Evolutionary conservation across 2,113 vertebrate genomes (phyloP).

Genomic region (Sphyrna mokarran): DNA sequence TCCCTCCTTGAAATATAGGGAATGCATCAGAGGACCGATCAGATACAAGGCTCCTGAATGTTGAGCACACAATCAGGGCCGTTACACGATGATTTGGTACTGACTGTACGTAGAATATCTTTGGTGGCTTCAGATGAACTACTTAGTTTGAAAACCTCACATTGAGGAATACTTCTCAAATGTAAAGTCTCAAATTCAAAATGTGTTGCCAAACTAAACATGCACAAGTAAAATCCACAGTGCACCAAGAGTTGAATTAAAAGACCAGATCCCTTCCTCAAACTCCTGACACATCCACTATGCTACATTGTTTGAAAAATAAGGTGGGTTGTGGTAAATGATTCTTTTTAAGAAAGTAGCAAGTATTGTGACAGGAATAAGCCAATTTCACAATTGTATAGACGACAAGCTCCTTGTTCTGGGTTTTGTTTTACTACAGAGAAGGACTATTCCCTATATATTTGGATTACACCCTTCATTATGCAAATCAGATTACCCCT

Average conservation of each 20-base stretch:
- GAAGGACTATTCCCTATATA: background rate
- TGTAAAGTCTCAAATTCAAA: background rate
- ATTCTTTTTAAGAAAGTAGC: background rate
- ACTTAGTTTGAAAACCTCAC: background rate
- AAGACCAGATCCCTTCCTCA: background rate
- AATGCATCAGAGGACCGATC: background rate
- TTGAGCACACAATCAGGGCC: background rate
- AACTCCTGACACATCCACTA: background rate
- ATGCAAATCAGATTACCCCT: background rate
- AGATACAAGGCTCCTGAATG: background rate
- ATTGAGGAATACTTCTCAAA: background rate
- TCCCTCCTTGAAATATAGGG: background rate
- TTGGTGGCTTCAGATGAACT: background rate
- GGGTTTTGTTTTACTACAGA: background rate
- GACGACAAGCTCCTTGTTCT: background rate
- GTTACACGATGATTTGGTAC: background rate
- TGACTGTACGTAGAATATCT: background rate
- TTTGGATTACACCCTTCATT: background rate
- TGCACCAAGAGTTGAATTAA: background rate
- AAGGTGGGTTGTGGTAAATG: background rate
- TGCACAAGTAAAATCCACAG: background rate
- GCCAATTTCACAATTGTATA: background rate
- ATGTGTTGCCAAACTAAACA: background rate
- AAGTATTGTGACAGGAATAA: background rate
- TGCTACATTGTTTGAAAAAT: background rate